A percentile compares a stretch with the other conserved stretches of the same genome.
Conservation (phyloP, 2,113 vertebrate species). For the Gulo gulo region DNA sequence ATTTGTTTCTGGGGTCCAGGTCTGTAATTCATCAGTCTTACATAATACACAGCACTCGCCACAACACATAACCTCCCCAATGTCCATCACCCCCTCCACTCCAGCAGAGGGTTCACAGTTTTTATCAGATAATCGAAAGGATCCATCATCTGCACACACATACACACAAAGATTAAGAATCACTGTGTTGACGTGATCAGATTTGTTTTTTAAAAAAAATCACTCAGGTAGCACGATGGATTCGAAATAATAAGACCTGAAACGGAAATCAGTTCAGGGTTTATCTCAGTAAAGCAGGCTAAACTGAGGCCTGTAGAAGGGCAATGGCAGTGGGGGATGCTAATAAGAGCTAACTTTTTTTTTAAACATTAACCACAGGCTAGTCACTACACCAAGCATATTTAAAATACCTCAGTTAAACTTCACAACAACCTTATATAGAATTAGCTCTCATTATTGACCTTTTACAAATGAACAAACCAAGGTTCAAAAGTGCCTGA, state of each 20-base stretch:
- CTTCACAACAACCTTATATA: background rate
- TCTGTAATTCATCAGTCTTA: no score
- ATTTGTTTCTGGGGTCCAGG: no score
- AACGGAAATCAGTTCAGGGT: background rate
- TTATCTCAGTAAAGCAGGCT: background rate
- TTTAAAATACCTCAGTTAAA: slow-evolving; percentile 18
- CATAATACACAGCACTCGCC: no score
- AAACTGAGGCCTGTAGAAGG: background rate
- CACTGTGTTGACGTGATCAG: background rate
- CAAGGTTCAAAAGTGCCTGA: background rate
- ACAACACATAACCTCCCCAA: no score
- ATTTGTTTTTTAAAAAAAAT: background rate
- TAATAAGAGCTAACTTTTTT: background rate
- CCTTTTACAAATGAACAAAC: background rate
- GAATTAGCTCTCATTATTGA: background rate
- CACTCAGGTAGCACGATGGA: background rate
- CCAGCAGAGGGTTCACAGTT: background rate
- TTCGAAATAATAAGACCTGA: background rate
- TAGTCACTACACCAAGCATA: background rate
- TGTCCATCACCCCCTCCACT: no score
- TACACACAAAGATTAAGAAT: background rate
- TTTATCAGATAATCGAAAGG: background rate
- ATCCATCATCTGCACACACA: background rate
- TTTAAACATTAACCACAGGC: background rate
- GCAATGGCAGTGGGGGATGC: background rate